These are phyloP conservation scores for Rhagium mordax DNA, from an alignment of 2,888 invertebrate species.

Conservation along the genomic window DNA sequence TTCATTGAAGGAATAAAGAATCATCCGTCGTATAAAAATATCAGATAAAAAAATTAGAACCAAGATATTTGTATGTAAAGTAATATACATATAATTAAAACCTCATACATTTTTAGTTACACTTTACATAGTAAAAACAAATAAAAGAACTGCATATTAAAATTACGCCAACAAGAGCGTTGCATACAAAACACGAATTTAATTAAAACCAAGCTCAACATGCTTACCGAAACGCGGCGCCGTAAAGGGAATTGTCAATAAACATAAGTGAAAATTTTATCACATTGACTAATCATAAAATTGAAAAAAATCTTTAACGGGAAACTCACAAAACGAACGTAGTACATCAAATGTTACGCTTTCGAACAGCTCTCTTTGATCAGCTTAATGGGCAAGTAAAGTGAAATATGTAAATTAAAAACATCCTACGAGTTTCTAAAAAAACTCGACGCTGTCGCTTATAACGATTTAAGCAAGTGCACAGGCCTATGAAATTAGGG, in stretches of 20 bases:
- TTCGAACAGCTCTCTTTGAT: slow-evolving; percentile 40
- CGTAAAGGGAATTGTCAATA: slow-evolving; percentile 19
- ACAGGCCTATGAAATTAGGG: background rate
- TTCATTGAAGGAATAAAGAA: no score
- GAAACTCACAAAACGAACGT: slow-evolving; percentile 20
- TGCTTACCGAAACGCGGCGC: background rate
- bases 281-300: slow-evolving; percentile 14
- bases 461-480: background rate
- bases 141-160: background rate
- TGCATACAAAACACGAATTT: background rate
- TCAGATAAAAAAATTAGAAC: no score
- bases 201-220: background rate
- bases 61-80: no score
- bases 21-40: no score
- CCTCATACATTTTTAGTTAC: no score
- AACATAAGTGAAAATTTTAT: slow-evolving; percentile 21
- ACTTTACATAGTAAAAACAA: background rate
- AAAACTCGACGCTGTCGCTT: slow-evolving; percentile 5
- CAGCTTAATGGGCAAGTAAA: slow-evolving; percentile 43
- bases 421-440: background rate
- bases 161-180: background rate
- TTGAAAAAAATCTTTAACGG: slow-evolving; percentile 7
- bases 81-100: no score
- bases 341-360: slow-evolving; percentile 40
- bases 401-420: slow-evolving; percentile 44